Evolutionary conservation across 1,140 invertebrate species (phyloP).

Genomic region (Ceratina australensis): DNA sequence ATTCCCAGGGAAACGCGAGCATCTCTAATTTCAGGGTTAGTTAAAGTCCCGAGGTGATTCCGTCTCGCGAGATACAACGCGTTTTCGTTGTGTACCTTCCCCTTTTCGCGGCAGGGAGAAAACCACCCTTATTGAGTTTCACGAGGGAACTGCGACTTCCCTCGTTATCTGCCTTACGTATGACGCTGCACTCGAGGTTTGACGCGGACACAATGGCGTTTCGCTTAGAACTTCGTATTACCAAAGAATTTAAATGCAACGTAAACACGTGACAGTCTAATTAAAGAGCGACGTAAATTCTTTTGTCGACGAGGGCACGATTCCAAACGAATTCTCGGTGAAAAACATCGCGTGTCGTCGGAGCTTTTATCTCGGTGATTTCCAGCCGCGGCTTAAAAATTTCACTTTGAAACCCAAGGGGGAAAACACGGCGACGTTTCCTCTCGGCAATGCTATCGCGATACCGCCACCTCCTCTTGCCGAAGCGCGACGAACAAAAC

Average conservation of each 20-base stretch:
- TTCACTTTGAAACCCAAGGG: conserved; percentile 16
- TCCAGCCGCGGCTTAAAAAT: neutral
- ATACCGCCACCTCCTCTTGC: neutral
- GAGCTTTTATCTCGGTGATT: neutral
- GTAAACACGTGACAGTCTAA: too few relatives aligned
- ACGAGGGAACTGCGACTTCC: neutral
- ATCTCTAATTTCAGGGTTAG: conserved; percentile 24
- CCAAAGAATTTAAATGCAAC: too few relatives aligned
- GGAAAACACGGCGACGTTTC: neutral
- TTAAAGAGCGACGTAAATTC: too few relatives aligned
- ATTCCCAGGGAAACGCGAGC: neutral
- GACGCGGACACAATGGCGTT: too few relatives aligned
- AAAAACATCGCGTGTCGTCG: neutral
- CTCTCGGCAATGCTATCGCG: neutral
- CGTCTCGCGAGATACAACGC: conserved; percentile 4
- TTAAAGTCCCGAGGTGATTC: conserved; percentile 10
- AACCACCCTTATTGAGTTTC: neutral
- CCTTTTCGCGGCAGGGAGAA: neutral
- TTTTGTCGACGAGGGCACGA: neutral
- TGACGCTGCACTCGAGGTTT: too few relatives aligned
- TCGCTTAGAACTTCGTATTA: too few relatives aligned
- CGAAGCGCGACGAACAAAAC: conserved; percentile 10
- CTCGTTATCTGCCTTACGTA: neutral
- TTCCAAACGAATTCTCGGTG: neutral
- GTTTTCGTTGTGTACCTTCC: neutral